Base-by-base conservation (phyloP, 1,140 invertebrate genomes). In the Sipha flava region DNA sequence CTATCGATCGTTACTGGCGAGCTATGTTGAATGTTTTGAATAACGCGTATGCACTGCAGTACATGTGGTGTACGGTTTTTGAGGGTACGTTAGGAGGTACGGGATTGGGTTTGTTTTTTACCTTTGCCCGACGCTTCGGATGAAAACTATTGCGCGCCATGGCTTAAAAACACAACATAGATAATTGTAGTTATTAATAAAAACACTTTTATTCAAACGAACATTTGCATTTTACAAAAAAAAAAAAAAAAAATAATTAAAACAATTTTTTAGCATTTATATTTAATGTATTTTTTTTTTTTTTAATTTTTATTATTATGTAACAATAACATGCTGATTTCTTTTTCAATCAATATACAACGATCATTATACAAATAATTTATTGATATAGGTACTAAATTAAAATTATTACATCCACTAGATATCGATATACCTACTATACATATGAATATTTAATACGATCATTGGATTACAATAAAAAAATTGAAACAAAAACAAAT, bases 241-340 rank as follows among this genome's bases (percentile, higher is more conserved):
- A 54, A 73, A 68, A 43, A 57, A 57, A 68, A 68, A 68, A 68
- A 68, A 49, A 49, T n/a, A 49, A 49, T 3, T 29, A 23, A 29
- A 70, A 70, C 45, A 40, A 70, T 29, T 70, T 45, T 70, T 70
- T 40, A 77, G 47, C 34, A 34, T 73, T 52, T 54, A 49, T 77
- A 59, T 59, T 59, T 77, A 40, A 77, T 57, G 73, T 43, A 34
- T 75, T 21, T 31, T 72, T 49, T 49, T 43, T 72, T 49, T 73
- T 73, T 52, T 16, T n/a, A 23, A 40, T 59, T 77, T 75, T 75
- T 75, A 57, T 75, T 57, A 57, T 77, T 57, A 77, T 77, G 52
- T 77, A 77, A 77, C 73, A 77, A 77, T 57, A 77, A 77, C 73
- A 77, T 77, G 73, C 49, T 57, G 73, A 77, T 77, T 57, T 77